Evolutionary conservation across 2,797 vertebrate genomes (phyloP).

Genomic region (Periophthalmus magnuspinnatus): DNA sequence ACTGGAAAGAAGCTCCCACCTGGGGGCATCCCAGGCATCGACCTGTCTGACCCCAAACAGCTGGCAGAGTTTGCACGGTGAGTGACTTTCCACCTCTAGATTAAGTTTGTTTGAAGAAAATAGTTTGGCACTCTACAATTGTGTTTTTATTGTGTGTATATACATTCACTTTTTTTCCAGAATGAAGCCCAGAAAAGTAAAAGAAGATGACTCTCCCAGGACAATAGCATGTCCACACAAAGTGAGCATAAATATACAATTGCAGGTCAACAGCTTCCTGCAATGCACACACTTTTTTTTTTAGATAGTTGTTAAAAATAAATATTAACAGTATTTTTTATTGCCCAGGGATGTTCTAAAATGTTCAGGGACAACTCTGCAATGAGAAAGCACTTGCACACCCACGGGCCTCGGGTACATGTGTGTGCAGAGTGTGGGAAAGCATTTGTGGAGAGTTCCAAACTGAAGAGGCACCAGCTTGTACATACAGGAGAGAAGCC

Average conservation of each 20-base stretch:
- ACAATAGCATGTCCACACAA: constrained; percentile 99
- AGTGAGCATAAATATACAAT: constrained; percentile 80
- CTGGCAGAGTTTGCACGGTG: constrained; percentile 98
- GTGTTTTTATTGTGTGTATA: no score
- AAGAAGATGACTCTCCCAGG: constrained; percentile 97
- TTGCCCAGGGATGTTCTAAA: constrained; percentile 93
- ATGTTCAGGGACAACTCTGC: constrained; percentile 99
- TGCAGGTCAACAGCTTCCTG: neutral
- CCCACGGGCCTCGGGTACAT: constrained; percentile 95
- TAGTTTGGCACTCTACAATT: neutral
- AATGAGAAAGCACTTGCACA: constrained; percentile 99
- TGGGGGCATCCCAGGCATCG: constrained; percentile 95
- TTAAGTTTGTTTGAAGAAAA: no score
- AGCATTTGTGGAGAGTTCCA: constrained; percentile 98
- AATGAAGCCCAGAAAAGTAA: constrained; percentile 99
- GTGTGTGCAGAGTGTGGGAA: constrained; percentile 99
- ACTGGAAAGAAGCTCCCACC: constrained; percentile 98
- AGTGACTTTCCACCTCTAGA: constrained; percentile 39
- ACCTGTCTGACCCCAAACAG: constrained; percentile 97
- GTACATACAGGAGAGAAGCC: constrained; percentile 99
- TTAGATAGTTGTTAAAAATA: neutral
- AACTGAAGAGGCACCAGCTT: constrained; percentile 97
- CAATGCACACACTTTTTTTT: neutral
- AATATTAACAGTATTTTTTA: constrained; percentile 1
- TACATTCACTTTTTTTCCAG: constrained; percentile 66